Evolutionary conservation across 2,888 invertebrate species (phyloP).

Genomic region (Macaria liturata): DNA sequence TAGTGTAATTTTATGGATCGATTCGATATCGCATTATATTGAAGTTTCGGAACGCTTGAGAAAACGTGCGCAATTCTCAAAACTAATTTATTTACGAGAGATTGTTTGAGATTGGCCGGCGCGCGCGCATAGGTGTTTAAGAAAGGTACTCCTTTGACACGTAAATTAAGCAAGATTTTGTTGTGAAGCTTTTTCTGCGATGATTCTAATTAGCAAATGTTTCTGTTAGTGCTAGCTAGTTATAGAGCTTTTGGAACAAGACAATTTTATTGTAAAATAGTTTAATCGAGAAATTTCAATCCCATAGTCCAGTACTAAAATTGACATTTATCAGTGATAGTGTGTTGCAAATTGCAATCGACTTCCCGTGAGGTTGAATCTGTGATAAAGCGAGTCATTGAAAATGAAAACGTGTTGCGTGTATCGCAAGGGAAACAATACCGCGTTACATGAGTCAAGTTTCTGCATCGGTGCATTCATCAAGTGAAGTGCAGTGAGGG

Average conservation of each 20-base stretch:
- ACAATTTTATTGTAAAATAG: no score
- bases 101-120: slow-evolving; percentile 21
- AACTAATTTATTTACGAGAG: slow-evolving; percentile 1
- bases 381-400: not conserved
- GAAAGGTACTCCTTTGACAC: not conserved
- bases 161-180: no score
- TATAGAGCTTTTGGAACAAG: no score
- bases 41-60: slow-evolving; percentile 23
- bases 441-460: slow-evolving; percentile 1
- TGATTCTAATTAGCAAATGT: no score
- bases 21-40: slow-evolving; percentile 30
- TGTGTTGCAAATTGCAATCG: no score
- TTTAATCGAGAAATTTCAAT: no score
- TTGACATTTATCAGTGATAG: no score
- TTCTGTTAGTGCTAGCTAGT: no score
- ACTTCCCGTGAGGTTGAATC: no score
- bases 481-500: slow-evolving; percentile 9
- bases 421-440: slow-evolving; percentile 4
- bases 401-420: slow-evolving; percentile 3
- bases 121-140: slow-evolving; percentile 10
- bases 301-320: no score
- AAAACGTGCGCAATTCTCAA: slow-evolving; percentile 16
- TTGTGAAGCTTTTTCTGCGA: no score
- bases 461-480: no score
- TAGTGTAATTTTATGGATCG: slow-evolving; percentile 9